Percentiles rank a stretch among this genome's conserved stretches.
Evolutionary conservation across 2,888 invertebrate genomes (phyloP).

Genomic region (Melinopterus prodromus): DNA sequence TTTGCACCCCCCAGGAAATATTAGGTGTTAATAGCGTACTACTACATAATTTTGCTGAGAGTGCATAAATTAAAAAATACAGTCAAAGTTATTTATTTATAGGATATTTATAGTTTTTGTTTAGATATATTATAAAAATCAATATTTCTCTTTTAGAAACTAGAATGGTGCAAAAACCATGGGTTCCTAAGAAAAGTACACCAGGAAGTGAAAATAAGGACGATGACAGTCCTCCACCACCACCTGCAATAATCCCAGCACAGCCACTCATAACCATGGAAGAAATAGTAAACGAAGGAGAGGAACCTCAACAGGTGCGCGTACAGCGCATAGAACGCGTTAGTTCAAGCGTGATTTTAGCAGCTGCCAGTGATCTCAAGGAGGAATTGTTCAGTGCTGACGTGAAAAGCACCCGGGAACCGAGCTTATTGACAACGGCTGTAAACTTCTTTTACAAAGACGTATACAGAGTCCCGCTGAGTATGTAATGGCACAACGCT

Average conservation of each 20-base stretch:
- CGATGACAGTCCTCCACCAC: slow-evolving; percentile 15
- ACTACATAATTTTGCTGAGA: no score
- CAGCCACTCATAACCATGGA: slow-evolving; percentile 32
- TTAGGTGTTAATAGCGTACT: no score
- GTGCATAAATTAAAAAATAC: no score
- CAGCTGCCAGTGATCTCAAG: slow-evolving; percentile 50
- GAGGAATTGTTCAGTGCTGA: slow-evolving; percentile 50
- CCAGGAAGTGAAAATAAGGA: background rate
- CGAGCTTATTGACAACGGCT: slow-evolving; percentile 50
- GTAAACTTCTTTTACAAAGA: slow-evolving; percentile 52
- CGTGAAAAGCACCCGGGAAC: slow-evolving; percentile 39
- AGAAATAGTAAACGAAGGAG: slow-evolving; percentile 28
- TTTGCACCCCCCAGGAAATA: no score
- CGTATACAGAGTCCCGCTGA: slow-evolving; percentile 41
- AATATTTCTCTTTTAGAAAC: slow-evolving; percentile 41
- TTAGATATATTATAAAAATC: background rate
- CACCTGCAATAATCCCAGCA: slow-evolving; percentile 23
- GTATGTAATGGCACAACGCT: slow-evolving; percentile 25
- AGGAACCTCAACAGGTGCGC: slow-evolving; percentile 11
- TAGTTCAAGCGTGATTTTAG: slow-evolving; percentile 44
- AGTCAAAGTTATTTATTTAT: no score
- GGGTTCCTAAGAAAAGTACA: slow-evolving; percentile 48
- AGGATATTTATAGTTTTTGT: no score
- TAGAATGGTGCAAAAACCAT: slow-evolving; percentile 49
- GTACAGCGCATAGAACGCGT: background rate